Base-by-base conservation (phyloP, 2,888 invertebrate species). In the Perizoma flavofasciatum region DNA sequence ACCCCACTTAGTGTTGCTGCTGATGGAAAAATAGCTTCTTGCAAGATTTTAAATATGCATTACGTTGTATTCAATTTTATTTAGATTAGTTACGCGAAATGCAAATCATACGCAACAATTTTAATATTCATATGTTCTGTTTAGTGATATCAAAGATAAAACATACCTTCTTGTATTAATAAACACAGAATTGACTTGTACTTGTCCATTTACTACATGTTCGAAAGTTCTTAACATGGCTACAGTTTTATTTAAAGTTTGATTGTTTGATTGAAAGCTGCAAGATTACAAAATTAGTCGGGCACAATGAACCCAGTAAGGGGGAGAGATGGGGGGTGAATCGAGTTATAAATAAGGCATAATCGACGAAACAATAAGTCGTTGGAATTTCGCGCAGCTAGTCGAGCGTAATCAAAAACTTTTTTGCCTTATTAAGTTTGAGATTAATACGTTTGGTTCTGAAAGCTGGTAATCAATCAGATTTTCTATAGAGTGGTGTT, bases 291-390 rank as follows among this genome's bases (percentile, higher is more conserved):
- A 67, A 68, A 65, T 68, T 68, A 66, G 68, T 70, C 64, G 45
- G 59, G 69, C 60, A 65, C 69, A 65, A 57, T 68, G 70, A 71
- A 67, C 68, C 58, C 62, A 32, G 45, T n/a, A 48, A 47, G 54
- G 51, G 49, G 54, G 61, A 59, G 59, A 59, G 58, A 41, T 54
- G 62, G 60, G 67, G 67, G 65, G 63, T 67, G 68, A 65, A 71
- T 64, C 67, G 66, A 67, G 73, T 73, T 78, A 81, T 76, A 78
- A 79, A 77, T 78, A 79, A 73, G 69, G 69, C 60, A 69, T 69
- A 71, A 71, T 67, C 69, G 71, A 47, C 64, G 61, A 59, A 71
- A 77, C 75, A 77, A 77, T 76, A 69, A 71, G 73, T 72, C 74
- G 73, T 73, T 74, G 66, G 71, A 72, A 72, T 75, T 72, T 73